A percentile compares a stretch with the other conserved stretches of the same genome.
Evolutionary conservation across 2,797 vertebrate genomes (phyloP).

Genomic region (Antrozous pallidus): DNA sequence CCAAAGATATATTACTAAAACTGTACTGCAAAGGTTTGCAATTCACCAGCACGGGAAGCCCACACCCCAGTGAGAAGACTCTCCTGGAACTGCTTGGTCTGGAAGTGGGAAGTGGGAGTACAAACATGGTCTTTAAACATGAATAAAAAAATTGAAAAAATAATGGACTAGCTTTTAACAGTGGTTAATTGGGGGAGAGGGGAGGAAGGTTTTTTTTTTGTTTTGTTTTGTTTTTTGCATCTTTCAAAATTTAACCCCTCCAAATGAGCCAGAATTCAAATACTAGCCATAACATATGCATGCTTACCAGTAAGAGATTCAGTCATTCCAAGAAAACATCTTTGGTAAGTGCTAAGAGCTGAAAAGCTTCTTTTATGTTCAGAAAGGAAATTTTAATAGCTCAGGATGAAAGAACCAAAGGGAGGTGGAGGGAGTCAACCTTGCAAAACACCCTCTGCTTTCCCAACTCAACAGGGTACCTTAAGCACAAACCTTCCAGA

Average conservation of each 20-base stretch:
- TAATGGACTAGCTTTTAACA: not conserved
- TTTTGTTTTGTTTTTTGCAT: no score
- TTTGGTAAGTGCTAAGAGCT: not conserved
- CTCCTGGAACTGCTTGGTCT: not conserved
- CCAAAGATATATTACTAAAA: not conserved
- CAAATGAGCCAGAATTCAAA: conserved; percentile 1
- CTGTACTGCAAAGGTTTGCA: not conserved
- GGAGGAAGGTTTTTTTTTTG: no score
- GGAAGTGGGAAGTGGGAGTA: not conserved
- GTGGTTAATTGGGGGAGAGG: not conserved
- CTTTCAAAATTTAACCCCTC: not conserved
- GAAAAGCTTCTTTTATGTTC: not conserved
- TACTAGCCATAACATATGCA: not conserved
- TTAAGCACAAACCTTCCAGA: not conserved
- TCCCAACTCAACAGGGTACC: not conserved
- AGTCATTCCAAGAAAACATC: not conserved
- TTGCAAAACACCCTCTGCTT: not conserved
- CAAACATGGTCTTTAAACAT: not conserved
- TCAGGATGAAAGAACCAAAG: not conserved
- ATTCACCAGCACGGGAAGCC: not conserved
- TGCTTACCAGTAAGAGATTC: not conserved
- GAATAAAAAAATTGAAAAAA: not conserved
- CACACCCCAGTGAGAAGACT: not conserved
- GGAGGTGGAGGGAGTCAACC: not conserved
- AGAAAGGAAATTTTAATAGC: not conserved